Percentiles rank a stretch among this genome's conserved stretches.
Conservation (phyloP, 2,888 invertebrate species). For the Chrysomela aeneicollis region DNA sequence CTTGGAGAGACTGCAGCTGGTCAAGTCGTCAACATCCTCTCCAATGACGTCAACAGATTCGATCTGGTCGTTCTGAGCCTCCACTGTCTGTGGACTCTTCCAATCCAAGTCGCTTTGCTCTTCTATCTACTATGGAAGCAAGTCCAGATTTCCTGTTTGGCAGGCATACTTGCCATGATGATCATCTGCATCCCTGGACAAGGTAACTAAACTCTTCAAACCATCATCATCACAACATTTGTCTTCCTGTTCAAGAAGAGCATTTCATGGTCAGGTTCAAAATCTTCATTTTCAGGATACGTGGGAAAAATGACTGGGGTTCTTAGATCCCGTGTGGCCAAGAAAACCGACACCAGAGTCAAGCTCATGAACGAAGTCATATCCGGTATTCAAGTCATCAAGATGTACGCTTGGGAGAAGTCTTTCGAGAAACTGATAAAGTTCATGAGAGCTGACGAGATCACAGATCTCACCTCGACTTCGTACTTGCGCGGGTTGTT, state of each 20-base stretch:
- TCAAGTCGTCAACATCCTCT: constrained; percentile 50
- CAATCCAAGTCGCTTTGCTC: constrained; percentile 70
- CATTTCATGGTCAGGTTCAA: too few species aligned
- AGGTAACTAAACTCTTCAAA: constrained; percentile 63
- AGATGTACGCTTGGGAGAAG: constrained; percentile 62
- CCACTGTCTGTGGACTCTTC: constrained; percentile 81
- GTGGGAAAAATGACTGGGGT: constrained; percentile 77
- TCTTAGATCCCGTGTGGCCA: constrained; percentile 75
- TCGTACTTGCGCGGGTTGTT: constrained; percentile 72
- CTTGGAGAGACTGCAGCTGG: constrained; percentile 77
- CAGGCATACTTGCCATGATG: constrained; percentile 73
- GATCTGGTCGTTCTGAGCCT: constrained; percentile 80
- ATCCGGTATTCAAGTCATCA: constrained; percentile 84
- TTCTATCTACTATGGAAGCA: constrained; percentile 79
- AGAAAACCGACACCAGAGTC: constrained; percentile 83
- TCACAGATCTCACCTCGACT: constrained; percentile 68
- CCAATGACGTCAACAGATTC: constrained; percentile 36
- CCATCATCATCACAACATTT: too few species aligned
- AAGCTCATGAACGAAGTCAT: constrained; percentile 89
- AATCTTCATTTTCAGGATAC: constrained; percentile 48
- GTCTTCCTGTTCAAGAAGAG: too few species aligned
- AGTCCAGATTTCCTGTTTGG: constrained; percentile 75
- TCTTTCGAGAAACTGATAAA: constrained; percentile 82
- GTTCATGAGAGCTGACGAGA: constrained; percentile 73
- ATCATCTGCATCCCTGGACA: constrained; percentile 81